Evolutionary conservation across 2,113 vertebrate genomes (phyloP), one percentile per base, ranked within the genome.

Genomic region (Propithecus coquereli): DNA sequence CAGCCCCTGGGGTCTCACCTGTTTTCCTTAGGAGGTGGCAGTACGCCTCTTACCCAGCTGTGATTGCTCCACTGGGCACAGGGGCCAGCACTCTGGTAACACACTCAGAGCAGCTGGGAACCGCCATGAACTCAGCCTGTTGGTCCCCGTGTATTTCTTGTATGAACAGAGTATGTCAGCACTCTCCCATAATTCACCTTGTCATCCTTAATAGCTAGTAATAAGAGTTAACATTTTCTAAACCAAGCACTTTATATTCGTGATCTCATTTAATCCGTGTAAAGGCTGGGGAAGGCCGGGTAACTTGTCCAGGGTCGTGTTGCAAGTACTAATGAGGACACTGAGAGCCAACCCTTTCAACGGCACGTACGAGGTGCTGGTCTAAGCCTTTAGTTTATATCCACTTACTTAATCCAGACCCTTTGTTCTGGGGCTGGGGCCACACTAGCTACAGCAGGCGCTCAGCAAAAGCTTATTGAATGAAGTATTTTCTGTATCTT

Each of bases 171-270:
- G 13, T 3, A 34, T 43, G 16, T n/a, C 17, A 66, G 50, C 10
- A 18, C 76, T 20, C 30, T 37, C 73, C 79, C 66, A 30, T 18
- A 66, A 79, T 27, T 74, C 76, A 76, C 43, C n/a, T 90, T 65
- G 82, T 63, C 94, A 63, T 10, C 63, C 47, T 65, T 61, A 17
- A 92, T 16, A 57, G 82, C 50, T 65, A 77, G 89, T 59, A 59
- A 91, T 32, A 63, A 80, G 82, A 87, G 87, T 27, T 73, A 82
- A 50, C 90, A 30, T 81, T 87, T 59, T 47, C 76, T 70, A 68
- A 88, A 68, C 59, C 40, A 54, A 74, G 70, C 6, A 80, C 76
- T 57, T 92, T 5, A 7, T 2, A 40, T 32, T 47, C 12, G 25
- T 87, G 22, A 34, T 61, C 81, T 87, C n/a, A 54, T 61, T 43